Evolutionary conservation across 2,888 invertebrate species (phyloP).

Genomic region (Papilio protenor): DNA sequence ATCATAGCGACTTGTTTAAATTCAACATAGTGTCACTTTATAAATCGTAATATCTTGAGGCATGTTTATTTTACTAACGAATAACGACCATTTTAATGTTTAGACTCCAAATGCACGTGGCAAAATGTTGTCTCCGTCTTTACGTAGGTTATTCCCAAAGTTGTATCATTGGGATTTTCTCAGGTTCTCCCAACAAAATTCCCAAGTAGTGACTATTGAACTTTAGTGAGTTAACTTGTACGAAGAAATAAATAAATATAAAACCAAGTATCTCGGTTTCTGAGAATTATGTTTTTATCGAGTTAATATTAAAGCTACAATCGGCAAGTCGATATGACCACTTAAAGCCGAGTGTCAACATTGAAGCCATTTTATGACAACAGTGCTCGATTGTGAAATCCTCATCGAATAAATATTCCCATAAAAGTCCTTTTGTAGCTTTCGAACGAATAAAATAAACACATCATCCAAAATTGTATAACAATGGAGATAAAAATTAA

Average conservation of each 20-base stretch:
- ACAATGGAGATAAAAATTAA: constrained; percentile 35
- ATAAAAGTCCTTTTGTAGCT: constrained; percentile 21
- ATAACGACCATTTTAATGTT: not conserved
- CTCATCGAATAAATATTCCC: constrained; percentile 24
- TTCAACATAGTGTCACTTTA: constrained; percentile 1
- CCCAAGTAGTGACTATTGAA: not conserved
- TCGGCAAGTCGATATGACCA: constrained; percentile 1
- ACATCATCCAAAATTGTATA: constrained; percentile 31
- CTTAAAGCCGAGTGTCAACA: constrained; percentile 20
- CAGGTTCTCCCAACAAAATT: not conserved
- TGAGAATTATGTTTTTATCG: not conserved
- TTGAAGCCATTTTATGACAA: constrained; percentile 16
- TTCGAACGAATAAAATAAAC: constrained; percentile 25
- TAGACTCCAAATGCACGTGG: not conserved
- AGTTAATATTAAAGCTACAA: constrained; percentile 2
- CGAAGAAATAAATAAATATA: not conserved
- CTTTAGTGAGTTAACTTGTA: not conserved
- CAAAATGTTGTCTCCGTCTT: not conserved
- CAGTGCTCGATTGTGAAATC: constrained; percentile 10
- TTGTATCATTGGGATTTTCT: not conserved
- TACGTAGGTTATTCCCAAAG: not conserved
- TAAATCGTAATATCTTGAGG: not conserved
- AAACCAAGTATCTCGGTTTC: not conserved
- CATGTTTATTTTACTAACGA: not conserved
- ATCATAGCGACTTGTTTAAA: constrained; percentile 14